These are phyloP conservation scores for Epinephelus lanceolatus DNA, from an alignment of 2,113 vertebrate species.

Conservation along the genomic window DNA sequence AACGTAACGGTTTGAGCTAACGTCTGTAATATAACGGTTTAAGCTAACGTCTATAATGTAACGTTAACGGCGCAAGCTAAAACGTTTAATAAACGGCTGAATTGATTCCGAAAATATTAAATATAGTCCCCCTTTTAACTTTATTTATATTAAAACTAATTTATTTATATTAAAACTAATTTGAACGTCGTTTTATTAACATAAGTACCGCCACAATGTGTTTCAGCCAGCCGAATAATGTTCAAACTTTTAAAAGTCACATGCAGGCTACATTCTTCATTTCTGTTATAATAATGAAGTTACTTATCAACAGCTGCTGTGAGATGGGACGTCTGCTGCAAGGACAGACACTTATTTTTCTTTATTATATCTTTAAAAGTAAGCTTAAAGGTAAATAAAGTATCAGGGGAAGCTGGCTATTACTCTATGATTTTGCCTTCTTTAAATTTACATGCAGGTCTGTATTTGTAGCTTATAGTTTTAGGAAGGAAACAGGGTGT, in stretches of 20 bases:
- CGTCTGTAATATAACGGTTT: too few species aligned
- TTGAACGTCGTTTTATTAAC: too few species aligned
- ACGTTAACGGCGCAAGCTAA: too few species aligned
- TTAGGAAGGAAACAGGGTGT: too few species aligned
- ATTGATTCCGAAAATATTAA: neutral
- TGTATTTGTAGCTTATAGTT: neutral
- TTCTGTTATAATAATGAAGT: neutral
- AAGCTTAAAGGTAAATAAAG: neutral
- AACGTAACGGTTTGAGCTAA: neutral
- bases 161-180: too few species aligned
- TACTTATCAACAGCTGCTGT: constrained; percentile 2
- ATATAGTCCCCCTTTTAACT: neutral
- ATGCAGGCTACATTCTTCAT: too few species aligned
- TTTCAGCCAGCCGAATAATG: too few species aligned
- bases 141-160: too few species aligned
- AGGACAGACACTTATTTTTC: neutral
- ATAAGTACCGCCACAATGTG: too few species aligned
- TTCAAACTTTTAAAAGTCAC: too few species aligned
- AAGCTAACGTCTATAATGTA: neutral
- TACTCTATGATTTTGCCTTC: too few species aligned
- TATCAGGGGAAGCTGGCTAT: too few species aligned
- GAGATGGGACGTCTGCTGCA: neutral
- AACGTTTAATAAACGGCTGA: neutral
- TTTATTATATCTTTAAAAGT: neutral
- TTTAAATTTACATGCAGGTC: neutral